Percentiles rank a stretch among this genome's conserved stretches.
Evolutionary conservation across 2,888 invertebrate genomes (phyloP).

Genomic region (Tinea pellionella): DNA sequence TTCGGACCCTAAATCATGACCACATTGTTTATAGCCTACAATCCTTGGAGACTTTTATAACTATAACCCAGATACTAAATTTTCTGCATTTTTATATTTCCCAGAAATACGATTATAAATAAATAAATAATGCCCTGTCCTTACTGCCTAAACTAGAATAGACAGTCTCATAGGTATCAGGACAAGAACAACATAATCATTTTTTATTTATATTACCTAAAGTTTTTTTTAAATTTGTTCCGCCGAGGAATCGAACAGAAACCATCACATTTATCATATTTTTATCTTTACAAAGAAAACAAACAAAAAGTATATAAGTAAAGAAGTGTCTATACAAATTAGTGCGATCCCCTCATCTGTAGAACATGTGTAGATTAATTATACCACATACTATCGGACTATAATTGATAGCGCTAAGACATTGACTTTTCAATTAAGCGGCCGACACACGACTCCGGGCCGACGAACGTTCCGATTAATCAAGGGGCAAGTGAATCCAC

Average conservation of each 20-base stretch:
- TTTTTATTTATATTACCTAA: no score
- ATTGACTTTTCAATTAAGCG: slow-evolving; percentile 67
- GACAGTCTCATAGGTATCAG: no score
- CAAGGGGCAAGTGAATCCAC: slow-evolving; percentile 17
- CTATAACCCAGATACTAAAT: background rate
- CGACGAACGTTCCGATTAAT: slow-evolving; percentile 24
- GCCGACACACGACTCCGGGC: slow-evolving; percentile 21
- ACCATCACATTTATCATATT: no score
- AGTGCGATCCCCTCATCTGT: background rate
- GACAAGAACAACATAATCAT: no score
- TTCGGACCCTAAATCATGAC: background rate
- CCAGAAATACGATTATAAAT: no score
- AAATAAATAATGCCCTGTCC: no score
- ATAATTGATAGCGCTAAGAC: slow-evolving; percentile 38
- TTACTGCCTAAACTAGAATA: no score
- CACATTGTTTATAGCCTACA: background rate
- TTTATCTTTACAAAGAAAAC: background rate
- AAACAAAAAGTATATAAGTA: background rate
- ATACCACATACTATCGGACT: slow-evolving; percentile 31
- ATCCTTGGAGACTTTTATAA: background rate
- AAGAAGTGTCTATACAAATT: slow-evolving; percentile 3
- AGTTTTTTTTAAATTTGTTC: no score
- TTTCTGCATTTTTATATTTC: background rate
- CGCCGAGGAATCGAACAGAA: no score
- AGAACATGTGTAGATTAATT: slow-evolving; percentile 25